Conservation (phyloP, 1,140 invertebrate species). For the Drosophila quadrilineata region DNA sequence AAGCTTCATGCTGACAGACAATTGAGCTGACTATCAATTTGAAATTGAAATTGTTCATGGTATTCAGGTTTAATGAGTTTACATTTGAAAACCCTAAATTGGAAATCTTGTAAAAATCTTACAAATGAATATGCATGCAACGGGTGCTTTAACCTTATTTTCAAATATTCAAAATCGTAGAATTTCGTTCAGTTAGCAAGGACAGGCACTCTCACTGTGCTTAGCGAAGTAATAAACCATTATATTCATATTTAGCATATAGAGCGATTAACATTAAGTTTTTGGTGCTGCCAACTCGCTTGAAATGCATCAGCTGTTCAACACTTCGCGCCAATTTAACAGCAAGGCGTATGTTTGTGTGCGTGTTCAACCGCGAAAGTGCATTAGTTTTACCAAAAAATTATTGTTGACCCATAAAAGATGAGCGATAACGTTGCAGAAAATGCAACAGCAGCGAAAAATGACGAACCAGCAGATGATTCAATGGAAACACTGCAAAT, state of each 20-base stretch:
- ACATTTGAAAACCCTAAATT: conserved; percentile 41
- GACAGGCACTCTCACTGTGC: background rate
- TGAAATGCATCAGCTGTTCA: conserved; percentile 11
- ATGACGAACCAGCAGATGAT: conserved; percentile 45
- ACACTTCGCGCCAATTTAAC: conserved; percentile 56
- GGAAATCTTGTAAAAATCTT: conserved; percentile 18
- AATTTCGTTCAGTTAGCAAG: background rate
- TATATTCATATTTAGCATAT: background rate
- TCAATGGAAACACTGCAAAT: conserved; percentile 63
- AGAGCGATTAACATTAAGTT: background rate
- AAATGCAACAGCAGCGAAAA: conserved; percentile 54
- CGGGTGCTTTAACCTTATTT: conserved; percentile 3
- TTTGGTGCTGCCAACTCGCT: conserved; percentile 13
- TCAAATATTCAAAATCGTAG: background rate
- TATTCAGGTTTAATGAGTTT: conserved; percentile 36
- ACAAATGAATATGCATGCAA: background rate
- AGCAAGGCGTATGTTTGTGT: conserved; percentile 22
- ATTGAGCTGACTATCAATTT: conserved; percentile 30
- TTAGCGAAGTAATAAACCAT: background rate
- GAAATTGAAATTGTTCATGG: conserved; percentile 45
- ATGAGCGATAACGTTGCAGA: conserved; percentile 61
- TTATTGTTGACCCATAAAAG: conserved; percentile 51
- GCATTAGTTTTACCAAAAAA: conserved; percentile 36
- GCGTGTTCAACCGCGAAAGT: conserved; percentile 37
- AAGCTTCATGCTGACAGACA: conserved; percentile 27